Percentiles rank a stretch among this genome's conserved stretches.
Evolutionary conservation across 2,113 vertebrate species (phyloP).

Genomic region (Orcinus orca): DNA sequence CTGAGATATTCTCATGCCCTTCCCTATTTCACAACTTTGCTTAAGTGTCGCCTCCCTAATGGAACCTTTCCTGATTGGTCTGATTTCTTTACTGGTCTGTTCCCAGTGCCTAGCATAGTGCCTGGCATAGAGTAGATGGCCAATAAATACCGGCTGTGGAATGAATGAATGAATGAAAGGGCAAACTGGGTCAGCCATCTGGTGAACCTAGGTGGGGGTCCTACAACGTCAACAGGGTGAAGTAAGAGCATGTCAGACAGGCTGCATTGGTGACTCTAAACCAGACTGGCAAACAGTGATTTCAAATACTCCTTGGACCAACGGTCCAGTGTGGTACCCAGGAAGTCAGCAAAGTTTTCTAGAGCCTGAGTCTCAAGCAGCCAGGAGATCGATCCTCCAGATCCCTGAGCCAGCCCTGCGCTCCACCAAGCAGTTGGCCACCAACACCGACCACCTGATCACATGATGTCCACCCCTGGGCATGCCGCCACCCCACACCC

Average conservation of each 20-base stretch:
- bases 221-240: not conserved
- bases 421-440: conserved; percentile 93
- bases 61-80: not conserved
- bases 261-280: not conserved
- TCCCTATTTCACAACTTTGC: not conserved
- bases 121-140: not conserved
- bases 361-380: not conserved
- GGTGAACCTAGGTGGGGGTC: not conserved
- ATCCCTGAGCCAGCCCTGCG: conserved; percentile 87
- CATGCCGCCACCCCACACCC: conserved; percentile 87
- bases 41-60: not conserved
- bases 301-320: not conserved
- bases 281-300: not conserved
- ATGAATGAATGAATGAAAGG: not conserved
- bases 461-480: conserved; percentile 93
- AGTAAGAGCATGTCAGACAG: not conserved
- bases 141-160: not conserved
- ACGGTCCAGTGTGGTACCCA: not conserved
- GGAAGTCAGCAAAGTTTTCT: not conserved
- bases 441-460: conserved; percentile 92
- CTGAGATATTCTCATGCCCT: not conserved
- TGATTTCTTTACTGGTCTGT: not conserved
- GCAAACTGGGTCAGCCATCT: not conserved
- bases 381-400: conserved; percentile 83
- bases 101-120: not conserved